These are phyloP conservation scores for Tachina grossa DNA, from an alignment of 2,888 invertebrate species.

Conservation along the genomic window DNA sequence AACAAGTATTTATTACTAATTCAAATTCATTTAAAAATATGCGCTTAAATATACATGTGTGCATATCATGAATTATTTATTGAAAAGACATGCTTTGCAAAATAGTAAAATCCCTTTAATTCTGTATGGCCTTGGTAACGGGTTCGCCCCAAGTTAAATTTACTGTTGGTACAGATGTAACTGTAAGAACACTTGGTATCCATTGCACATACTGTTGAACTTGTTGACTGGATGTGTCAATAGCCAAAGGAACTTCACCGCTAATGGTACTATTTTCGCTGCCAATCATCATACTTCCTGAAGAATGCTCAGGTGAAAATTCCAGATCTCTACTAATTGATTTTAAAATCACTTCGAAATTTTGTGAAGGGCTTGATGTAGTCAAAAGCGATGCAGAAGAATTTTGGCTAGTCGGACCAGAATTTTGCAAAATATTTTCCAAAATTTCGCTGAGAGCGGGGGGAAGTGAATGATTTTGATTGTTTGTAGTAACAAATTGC, in stretches of 20 bases:
- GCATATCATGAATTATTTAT: too few species aligned
- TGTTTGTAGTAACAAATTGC: background rate
- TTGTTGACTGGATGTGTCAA: background rate
- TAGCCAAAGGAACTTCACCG: background rate
- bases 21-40: too few species aligned
- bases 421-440: conserved; percentile 54
- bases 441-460: conserved; percentile 68
- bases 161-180: conserved; percentile 70
- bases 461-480: conserved; percentile 22
- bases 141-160: conserved; percentile 77
- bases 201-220: background rate
- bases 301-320: conserved; percentile 56
- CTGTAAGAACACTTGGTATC: conserved; percentile 17
- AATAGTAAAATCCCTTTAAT: too few species aligned
- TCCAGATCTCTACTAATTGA: conserved; percentile 61
- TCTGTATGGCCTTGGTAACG: conserved; percentile 70
- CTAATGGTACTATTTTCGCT: background rate
- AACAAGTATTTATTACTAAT: too few species aligned
- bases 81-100: too few species aligned
- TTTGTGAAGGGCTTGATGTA: conserved; percentile 17
- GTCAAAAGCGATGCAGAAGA: conserved; percentile 29
- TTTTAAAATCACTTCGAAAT: conserved; percentile 63
- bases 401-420: conserved; percentile 34
- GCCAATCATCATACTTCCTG: background rate
- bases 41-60: too few species aligned